Evolutionary conservation across 1,140 invertebrate species (phyloP).

Genomic region (Lethrus apterus): DNA sequence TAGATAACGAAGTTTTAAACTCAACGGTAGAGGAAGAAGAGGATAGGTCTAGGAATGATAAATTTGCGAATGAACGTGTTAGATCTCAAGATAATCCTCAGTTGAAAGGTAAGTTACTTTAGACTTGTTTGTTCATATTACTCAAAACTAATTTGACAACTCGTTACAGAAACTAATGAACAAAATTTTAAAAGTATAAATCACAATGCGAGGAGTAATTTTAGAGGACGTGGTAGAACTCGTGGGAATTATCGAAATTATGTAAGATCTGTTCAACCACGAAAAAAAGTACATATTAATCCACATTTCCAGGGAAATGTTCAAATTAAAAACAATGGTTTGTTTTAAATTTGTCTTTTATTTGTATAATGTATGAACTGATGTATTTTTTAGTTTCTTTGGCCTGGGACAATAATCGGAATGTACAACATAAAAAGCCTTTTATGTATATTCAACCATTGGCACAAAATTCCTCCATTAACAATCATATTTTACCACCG

Average conservation of each 20-base stretch:
- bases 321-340: slow-evolving; percentile 6
- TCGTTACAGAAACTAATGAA: neutral
- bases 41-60: slow-evolving; percentile 4
- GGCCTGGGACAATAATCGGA: slow-evolving; percentile 9
- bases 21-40: slow-evolving; percentile 1
- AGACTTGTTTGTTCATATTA: neutral
- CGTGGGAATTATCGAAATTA: slow-evolving; percentile 4
- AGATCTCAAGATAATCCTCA: too few relatives aligned
- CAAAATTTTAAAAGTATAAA: neutral
- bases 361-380: neutral
- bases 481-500: too few relatives aligned
- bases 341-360: neutral
- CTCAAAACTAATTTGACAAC: neutral
- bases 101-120: neutral
- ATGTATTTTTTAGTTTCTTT: slow-evolving; percentile 13
- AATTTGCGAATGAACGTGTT: neutral
- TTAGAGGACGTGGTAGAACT: neutral
- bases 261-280: slow-evolving; percentile 2
- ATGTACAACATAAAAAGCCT: slow-evolving; percentile 1
- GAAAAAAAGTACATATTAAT: slow-evolving; percentile 2
- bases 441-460: slow-evolving; percentile 2
- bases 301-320: slow-evolving; percentile 6
- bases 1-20: slow-evolving; percentile 5
- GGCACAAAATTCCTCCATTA: neutral
- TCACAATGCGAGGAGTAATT: neutral